Base-by-base conservation (phyloP, 2,888 invertebrate species). In the Charanyca ferruginea region DNA sequence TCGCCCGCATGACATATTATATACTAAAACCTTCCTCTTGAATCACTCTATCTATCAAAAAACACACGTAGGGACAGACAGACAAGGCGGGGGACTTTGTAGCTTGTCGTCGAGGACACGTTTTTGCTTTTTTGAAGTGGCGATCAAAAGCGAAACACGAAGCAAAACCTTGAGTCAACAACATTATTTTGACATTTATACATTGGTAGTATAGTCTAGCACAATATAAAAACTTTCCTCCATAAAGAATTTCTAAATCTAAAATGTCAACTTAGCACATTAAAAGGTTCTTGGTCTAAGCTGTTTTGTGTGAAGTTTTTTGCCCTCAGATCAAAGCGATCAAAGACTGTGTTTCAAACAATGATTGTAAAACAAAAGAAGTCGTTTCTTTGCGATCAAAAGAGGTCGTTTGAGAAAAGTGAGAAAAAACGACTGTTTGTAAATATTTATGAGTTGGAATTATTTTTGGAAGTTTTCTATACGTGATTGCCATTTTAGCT, bases 281-380 rank as follows among this genome's bases (percentile, higher is more conserved):
- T 18, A n/a, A 48, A 60, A n/a, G 13, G 47, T 42, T 60, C 35
- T 47, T 38, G 22, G n/a, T 0, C 2, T 35, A 9, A 55, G 45
- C 5, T 16, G n/a, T 55, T 60, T 41, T 16, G 20, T 38, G 13
- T 32, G 11, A 5, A 44, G 13, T 60, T 42, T 32, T 54, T 18
- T 59, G 22, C 16, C 54, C 16, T 47, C 23, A 16, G 16, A 57
- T 64, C 70, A 73, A 73, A 70, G 66, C 49, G 49, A 63, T 53
- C 65, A 65, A 63, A 64, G 42, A 8, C 49, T 47, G 51, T 55
- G 38, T 48, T 16, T 35, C 32, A 28, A 52, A 52, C 54, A 47
- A 47, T 47, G 54, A 55, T 66, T 66, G 20, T n/a, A 7, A 54
- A 66, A 74, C 45, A 73, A 55, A 71, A 59, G 53, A 42, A 52